Base-by-base conservation (phyloP, 2,113 vertebrate genomes). In the Butorides virescens region DNA sequence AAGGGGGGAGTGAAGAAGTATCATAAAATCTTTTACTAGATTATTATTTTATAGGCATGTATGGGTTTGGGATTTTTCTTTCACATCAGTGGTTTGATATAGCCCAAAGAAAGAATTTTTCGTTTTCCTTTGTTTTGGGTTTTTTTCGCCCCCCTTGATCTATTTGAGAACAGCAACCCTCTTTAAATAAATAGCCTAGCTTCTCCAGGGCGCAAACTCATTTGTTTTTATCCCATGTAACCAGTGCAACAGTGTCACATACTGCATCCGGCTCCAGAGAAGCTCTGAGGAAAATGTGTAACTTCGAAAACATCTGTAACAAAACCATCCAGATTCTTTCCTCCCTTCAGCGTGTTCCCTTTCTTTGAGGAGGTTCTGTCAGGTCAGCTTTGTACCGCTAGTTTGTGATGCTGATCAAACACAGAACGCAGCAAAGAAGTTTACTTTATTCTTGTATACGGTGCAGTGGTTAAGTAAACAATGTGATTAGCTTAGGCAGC, bases 241-340 rank as follows among this genome's bases (percentile, higher is more conserved):
- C 55, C 42, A 55, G 42, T 66, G 50, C 47, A 74, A 6, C 49
- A 85, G 32, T 53, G 85, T 88, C 74, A 42, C 82, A 42, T 32
- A 34, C 6, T 80, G 49, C 44, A 39, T 75, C 81, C 0, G 0
- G 30, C 84, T 82, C 36, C 67, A 58, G 39, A 79, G 58, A 68
- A 83, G 22, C 77, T 94, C 75, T 17, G 67, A 77, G 86, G 67
- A 74, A 67, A 63, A 86, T 17, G 29, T 37, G 44, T 75, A 14
- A 63, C 88, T 86, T 73, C 53, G 85, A 73, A 94, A 90, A 93
- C 85, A 93, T 37, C 81, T 88, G 63, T 90, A 88, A 94, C 83
- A 71, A 80, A 96, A 96, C 92, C 72, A 89, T 37, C 66, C 39
- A 49, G 39, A 81, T 84, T 79, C 36, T 53, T 90, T 71, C 49